Conservation (phyloP, 2,797 vertebrate genomes). For the Allobates femoralis region DNA sequence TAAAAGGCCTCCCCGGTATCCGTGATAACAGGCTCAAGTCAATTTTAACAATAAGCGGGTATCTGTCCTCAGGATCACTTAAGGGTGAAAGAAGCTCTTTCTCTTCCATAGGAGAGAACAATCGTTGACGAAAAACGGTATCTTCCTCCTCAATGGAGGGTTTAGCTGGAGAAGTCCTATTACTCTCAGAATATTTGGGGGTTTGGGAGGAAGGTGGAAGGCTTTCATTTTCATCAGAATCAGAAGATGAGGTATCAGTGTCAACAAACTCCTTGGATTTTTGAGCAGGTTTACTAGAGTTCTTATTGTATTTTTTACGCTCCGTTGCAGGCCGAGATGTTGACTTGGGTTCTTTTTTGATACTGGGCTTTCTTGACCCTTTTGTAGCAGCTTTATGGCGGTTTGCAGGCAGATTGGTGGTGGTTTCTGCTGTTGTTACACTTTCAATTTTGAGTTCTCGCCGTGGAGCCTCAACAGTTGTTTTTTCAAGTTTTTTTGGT, state of each 20-base stretch:
- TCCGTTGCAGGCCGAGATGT: constrained; percentile 86
- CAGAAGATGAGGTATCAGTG: constrained; percentile 96
- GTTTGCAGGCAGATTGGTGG: constrained; percentile 83
- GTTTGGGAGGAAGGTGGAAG: constrained; percentile 90
- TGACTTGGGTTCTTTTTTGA: constrained; percentile 95
- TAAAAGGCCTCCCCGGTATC: constrained; percentile 92
- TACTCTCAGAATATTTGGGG: constrained; percentile 93
- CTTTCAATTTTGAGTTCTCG: constrained; percentile 96
- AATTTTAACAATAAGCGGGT: constrained; percentile 93
- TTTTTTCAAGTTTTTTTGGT: constrained; percentile 95
- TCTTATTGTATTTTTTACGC: constrained; percentile 92
- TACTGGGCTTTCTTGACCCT: constrained; percentile 92
- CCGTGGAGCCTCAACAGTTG: constrained; percentile 88
- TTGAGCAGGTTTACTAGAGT: constrained; percentile 86
- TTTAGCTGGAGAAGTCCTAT: constrained; percentile 88
- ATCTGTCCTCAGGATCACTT: constrained; percentile 93
- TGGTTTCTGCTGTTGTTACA: constrained; percentile 89
- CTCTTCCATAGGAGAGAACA: constrained; percentile 96
- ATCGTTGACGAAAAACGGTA: constrained; percentile 80
- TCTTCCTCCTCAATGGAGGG: constrained; percentile 83
- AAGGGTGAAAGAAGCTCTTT: constrained; percentile 95
- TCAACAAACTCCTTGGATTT: constrained; percentile 96
- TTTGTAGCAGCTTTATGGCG: constrained; percentile 92
- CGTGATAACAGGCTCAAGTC: constrained; percentile 92
- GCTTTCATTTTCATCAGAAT: constrained; percentile 96